Evolutionary conservation across 2,888 invertebrate species (phyloP), one percentile per base, ranked within the genome.

Genomic region (Mycogona germanica): DNA sequence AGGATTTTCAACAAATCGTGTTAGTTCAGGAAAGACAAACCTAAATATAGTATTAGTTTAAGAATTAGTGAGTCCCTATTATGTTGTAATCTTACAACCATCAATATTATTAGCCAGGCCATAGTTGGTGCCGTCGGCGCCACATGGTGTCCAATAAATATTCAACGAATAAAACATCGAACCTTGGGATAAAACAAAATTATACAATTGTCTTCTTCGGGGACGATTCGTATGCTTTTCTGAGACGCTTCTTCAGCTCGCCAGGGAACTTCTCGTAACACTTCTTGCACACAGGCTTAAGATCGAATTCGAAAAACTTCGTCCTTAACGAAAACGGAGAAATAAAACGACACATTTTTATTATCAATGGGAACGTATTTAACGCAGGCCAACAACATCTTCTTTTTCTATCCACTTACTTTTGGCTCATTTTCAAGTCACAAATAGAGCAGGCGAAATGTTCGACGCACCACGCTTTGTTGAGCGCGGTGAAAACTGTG

Each of bases 391-490:
- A n/a, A n/a, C n/a, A n/a, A n/a, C n/a, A n/a, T n/a, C n/a, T n/a
- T n/a, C n/a, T n/a, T 42, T n/a, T 2, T 50, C n/a, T 2, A 48
- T 42, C 40, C 32, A 66, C 70, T 67, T 65, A 73, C 73, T 93
- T 92, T 62, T 93, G 91, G 67, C 85, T 91, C 78, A 93, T 84
- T 65, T 95, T 87, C 65, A 85, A 84, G 72, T 99, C 97, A 73
- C 98, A 98, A 60, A 95, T 80, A 3, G 92, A 84, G 72, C 98
- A 98, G 49, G 95, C 88, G 72, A 99, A 99, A 73, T 98, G 98
- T 70, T 96, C 87, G 51, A 92, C 89, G 72, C 97, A 98, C 97
- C 97, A 99, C 42, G 95, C 92, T 74, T 98, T 98, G 74, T 97
- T 96, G 68, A 97, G 74, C 37, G 97, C 96, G 59, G 92, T 93